phyloP scores from a whole-genome alignment of 30 jellyfish, hydroid and myxozoan species.

The Rhopilema esculentum region DNA sequence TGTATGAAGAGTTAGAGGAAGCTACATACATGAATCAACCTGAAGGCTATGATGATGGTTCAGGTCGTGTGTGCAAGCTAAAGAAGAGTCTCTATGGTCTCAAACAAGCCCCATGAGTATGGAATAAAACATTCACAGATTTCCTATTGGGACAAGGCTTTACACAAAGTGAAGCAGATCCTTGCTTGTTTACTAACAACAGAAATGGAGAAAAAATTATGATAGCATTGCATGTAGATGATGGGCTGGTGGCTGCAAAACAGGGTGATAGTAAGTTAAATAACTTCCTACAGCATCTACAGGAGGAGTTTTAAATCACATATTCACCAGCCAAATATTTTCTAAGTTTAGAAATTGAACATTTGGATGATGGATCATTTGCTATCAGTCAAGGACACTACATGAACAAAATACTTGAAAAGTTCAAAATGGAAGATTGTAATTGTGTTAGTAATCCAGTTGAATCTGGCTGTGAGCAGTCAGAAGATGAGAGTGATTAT shows the following conservation, averaged over 20 bases:
- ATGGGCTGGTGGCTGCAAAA: constrained; percentile 63
- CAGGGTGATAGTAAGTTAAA: constrained; percentile 50
- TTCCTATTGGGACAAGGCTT: constrained; percentile 57
- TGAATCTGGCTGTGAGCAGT: constrained; percentile 47
- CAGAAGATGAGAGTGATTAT: constrained; percentile 43
- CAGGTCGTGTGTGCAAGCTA: constrained; percentile 57
- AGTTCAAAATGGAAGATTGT: constrained; percentile 41
- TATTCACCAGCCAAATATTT: constrained; percentile 63
- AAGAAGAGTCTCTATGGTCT: constrained; percentile 63
- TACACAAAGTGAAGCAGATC: constrained; percentile 48
- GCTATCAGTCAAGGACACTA: constrained; percentile 62
- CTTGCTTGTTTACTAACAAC: constrained; percentile 41
- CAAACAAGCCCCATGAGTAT: constrained; percentile 58
- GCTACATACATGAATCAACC: constrained; percentile 53
- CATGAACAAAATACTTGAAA: constrained; percentile 46
- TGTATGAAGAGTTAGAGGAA: constrained; percentile 63
- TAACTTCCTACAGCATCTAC: constrained; percentile 50
- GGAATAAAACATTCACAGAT: constrained; percentile 62
- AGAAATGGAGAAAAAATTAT: constrained; percentile 28
- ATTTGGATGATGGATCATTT: constrained; percentile 49
- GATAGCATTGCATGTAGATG: constrained; percentile 64
- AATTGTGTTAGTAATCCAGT: constrained; percentile 60
- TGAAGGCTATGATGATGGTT: constrained; percentile 55
- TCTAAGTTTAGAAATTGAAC: constrained; percentile 59
- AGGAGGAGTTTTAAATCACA: constrained; percentile 59